Conservation (phyloP, 53 echinoderm and acorn worm species). For the Arbacia lixula region DNA sequence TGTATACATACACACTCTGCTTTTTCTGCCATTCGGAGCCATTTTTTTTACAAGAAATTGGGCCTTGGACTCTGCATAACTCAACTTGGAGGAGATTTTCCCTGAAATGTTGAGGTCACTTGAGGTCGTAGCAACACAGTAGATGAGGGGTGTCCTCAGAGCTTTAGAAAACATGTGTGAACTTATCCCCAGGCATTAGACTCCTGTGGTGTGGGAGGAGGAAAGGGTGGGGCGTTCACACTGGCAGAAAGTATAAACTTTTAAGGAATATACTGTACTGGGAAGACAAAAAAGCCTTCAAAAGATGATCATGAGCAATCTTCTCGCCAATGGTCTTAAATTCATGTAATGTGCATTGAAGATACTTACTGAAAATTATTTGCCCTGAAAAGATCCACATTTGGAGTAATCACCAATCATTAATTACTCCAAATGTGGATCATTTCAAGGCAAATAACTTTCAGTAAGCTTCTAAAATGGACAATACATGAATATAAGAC, state of each 20-base stretch:
- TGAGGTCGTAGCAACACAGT: conserved; percentile 26
- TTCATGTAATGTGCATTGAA: neutral
- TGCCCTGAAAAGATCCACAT: no score
- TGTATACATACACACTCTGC: no score
- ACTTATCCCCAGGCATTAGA: conserved; percentile 20
- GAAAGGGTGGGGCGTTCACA: neutral
- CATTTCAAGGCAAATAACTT: no score
- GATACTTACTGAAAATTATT: no score
- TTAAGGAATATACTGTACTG: neutral
- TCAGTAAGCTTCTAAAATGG: no score
- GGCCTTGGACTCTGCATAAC: conserved; percentile 32
- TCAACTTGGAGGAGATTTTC: conserved; percentile 22
- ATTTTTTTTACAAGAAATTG: neutral
- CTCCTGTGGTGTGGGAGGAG: conserved; percentile 16
- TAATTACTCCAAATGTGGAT: no score
- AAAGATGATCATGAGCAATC: neutral
- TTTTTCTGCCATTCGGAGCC: no score
- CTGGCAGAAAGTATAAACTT: neutral
- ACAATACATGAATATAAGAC: no score
- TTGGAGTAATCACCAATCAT: no score
- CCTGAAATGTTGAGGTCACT: conserved; percentile 12
- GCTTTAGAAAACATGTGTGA: conserved; percentile 39
- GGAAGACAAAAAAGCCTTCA: neutral
- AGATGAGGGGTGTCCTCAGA: conserved; percentile 26
- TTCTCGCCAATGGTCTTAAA: neutral